Base-by-base conservation (phyloP, 2,888 invertebrate genomes). In the Luperina testacea region DNA sequence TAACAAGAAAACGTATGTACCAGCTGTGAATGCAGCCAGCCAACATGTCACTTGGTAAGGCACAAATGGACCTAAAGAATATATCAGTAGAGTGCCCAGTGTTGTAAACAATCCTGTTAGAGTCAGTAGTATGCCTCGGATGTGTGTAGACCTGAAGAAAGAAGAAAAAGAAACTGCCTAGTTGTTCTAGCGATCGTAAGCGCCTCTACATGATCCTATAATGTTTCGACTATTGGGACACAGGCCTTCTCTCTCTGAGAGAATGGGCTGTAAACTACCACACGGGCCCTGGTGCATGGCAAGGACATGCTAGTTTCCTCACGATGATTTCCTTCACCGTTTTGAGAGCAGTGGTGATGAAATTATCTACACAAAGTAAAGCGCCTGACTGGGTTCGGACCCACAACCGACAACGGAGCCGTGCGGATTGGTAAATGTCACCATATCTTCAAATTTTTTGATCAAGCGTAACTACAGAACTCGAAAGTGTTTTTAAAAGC, bases 51-150 rank as follows among this genome's bases (percentile, higher is more conserved):
- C 79, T 20, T 81, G 15, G 53, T 90, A 93, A 1, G 92, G 87
- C 0, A 91, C 75, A 70, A 85, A 92, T 2, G 92, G 91, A 5
- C 91, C 92, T 0, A 89, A 74, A 0, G 83, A 45, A 51, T 87
- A 92, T 3, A 89, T 73, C 7, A 92, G 2, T 0, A 93, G 76
- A 8, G 86, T 82, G 0, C 93, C 93, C 7, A 89, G 15, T 2
- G 91, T 89, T 6, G 74, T 75, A 7, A 86, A 88, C 7, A 92
- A 78, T 38, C 91, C 92, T 4, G 90, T 81, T 0, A 84, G 82
- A 2, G 91, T 89, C 0, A 93, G 72, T 0, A 93, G 67, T 7
- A 89, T 82, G 0, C 93, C 93, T 84, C 93, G 86, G 8, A 92
- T 89, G n/a, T 90, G 85, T 32, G 91, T 91, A 3, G 93, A 92